Percentiles rank a stretch among this genome's conserved stretches.
phyloP scores from a whole-genome alignment of 1,140 invertebrate species.

The Berghia stephanieae region DNA sequence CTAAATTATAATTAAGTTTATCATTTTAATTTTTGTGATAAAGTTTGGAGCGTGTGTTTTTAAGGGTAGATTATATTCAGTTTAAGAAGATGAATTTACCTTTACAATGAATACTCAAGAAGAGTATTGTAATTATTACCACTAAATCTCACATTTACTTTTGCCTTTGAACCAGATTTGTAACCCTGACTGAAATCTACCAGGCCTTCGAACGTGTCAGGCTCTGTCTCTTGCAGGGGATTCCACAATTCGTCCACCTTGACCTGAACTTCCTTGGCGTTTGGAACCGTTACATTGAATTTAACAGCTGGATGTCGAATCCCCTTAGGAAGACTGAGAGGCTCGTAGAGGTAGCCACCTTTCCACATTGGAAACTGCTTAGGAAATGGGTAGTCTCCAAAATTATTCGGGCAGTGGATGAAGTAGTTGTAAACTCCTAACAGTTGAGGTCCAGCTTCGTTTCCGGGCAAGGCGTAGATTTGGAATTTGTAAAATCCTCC shows the following conservation, averaged over 20 bases:
- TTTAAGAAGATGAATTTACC: neutral
- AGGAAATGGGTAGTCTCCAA: conserved; percentile 49
- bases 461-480: conserved; percentile 62
- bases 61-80: too few species aligned
- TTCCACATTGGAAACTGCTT: conserved; percentile 67
- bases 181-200: conserved; percentile 51
- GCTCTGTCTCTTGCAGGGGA: conserved; percentile 53
- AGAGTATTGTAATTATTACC: conserved; percentile 56
- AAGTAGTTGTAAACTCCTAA: conserved; percentile 66
- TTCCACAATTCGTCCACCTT: conserved; percentile 63
- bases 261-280: conserved; percentile 57
- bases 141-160: conserved; percentile 55
- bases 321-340: conserved; percentile 49
- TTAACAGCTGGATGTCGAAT: conserved; percentile 43
- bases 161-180: conserved; percentile 52
- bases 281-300: conserved; percentile 52
- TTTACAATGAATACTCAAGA: conserved; percentile 56
- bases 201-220: conserved; percentile 54
- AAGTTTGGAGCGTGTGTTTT: too few species aligned
- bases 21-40: too few species aligned
- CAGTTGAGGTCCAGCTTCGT: conserved; percentile 61
- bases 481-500: conserved; percentile 65
- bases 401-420: conserved; percentile 48
- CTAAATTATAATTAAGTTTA: too few species aligned
- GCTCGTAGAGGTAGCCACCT: conserved; percentile 61